Conservation (phyloP, 2,113 vertebrate species). For the Myodes glareolus region DNA sequence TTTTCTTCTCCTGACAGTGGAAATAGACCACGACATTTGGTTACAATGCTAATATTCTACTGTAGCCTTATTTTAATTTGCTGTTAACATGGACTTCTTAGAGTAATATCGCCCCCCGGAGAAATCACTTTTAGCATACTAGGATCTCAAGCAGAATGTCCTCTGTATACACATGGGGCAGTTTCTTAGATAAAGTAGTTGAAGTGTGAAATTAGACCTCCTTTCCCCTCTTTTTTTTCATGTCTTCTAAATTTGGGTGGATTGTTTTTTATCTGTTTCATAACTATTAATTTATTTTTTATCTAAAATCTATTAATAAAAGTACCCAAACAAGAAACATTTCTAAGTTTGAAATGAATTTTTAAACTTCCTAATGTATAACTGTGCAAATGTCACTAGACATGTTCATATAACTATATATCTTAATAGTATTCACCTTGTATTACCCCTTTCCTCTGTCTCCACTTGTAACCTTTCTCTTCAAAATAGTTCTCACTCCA, state of each 20-base stretch:
- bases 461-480: not conserved
- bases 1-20: not conserved
- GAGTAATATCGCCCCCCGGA: conserved; percentile 50
- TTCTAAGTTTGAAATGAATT: not conserved
- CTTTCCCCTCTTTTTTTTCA: conserved; percentile 2
- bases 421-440: not conserved
- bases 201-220: conserved; percentile 59
- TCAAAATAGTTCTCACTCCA: not conserved
- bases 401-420: not conserved
- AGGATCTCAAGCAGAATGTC: conserved; percentile 59
- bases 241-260: conserved; percentile 42
- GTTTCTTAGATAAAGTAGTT: conserved; percentile 62
- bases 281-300: conserved; percentile 43
- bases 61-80: conserved; percentile 68
- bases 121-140: conserved; percentile 65
- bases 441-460: not conserved
- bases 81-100: conserved; percentile 56
- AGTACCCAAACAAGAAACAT: not conserved
- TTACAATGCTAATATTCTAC: not conserved
- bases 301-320: conserved; percentile 34
- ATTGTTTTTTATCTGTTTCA: conserved; percentile 48
- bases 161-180: conserved; percentile 51
- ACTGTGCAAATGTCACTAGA: not conserved
- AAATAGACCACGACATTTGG: conserved; percentile 7
- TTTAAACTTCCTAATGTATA: not conserved